Evolutionary conservation across 2,888 invertebrate species (phyloP), one percentile per base, ranked within the genome.

Genomic region (Drosophila lacicola): DNA sequence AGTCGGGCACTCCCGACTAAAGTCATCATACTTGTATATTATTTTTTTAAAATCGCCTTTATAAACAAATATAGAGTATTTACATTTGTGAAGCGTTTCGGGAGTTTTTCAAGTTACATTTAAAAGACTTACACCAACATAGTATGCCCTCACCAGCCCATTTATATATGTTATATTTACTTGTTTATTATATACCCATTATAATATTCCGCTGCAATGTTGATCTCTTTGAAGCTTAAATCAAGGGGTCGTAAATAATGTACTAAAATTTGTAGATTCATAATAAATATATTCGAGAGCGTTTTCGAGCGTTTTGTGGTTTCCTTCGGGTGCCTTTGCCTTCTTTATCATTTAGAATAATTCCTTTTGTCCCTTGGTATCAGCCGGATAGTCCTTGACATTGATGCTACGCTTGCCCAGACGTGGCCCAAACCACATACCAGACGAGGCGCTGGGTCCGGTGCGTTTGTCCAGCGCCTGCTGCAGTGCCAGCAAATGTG

Each of bases 401-500:
- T 82, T 76, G 4, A 90, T 75, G 60, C 91, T 91, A n/a, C 91
- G 91, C 69, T 94, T 93, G 61, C 95, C 96, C 25, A 95, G 92
- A 45, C 95, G 92, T 0, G 95, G 95, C 39, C 95, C 96, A 80
- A 95, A 95, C 96, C 95, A 96, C 92, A 95, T 93, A 0, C 93
- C 93, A 21, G 92, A 92, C 39, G 92, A 93, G 46, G 92, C 92
- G 58, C 92, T 90, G 6, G 91, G 91, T 47, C 90, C 91, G 1
- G 91, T 90, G 34, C 91, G 90, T 69, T 92, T 92, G 11, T 91
- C 91, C 50, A 92, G 65, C 1, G 91, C 88, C 67, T 92, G 90
- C 58, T 91, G 90, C 53, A 91, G 70, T n/a, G 91, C 91, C 67
- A 91, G 63, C 47, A 91, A 71, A 66, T 90, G 90, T 3, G 92